Conservation (phyloP, 2,113 vertebrate genomes). For the Bos taurus region ARS-UCD2.0 NC_037344.1:55221501-55222000, state of each 20-base stretch:
- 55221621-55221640: constrained; percentile 19
- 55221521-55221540: constrained; percentile 23
- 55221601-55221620: constrained; percentile 10
- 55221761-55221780: constrained; percentile 93
- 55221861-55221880: constrained; percentile 51
- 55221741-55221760: constrained; percentile 89
- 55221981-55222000: background rate
- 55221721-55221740: constrained; percentile 88
- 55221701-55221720: constrained; percentile 93
- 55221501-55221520: constrained; percentile 31
- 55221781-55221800: constrained; percentile 93
- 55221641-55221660: constrained; percentile 80
- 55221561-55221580: background rate
- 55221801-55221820: constrained; percentile 95
- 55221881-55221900: constrained; percentile 35
- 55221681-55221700: constrained; percentile 90
- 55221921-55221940: background rate
- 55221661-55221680: constrained; percentile 99
- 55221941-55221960: background rate
- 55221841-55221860: constrained; percentile 79
- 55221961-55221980: background rate
- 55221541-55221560: constrained; percentile 31
- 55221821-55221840: constrained; percentile 98
- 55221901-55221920: constrained; percentile 17
- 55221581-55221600: background rate